Percentiles rank a stretch among this genome's conserved stretches.
These are phyloP conservation scores for Papilio helenus DNA, from an alignment of 1,140 invertebrate species.

Conservation along the genomic window DNA sequence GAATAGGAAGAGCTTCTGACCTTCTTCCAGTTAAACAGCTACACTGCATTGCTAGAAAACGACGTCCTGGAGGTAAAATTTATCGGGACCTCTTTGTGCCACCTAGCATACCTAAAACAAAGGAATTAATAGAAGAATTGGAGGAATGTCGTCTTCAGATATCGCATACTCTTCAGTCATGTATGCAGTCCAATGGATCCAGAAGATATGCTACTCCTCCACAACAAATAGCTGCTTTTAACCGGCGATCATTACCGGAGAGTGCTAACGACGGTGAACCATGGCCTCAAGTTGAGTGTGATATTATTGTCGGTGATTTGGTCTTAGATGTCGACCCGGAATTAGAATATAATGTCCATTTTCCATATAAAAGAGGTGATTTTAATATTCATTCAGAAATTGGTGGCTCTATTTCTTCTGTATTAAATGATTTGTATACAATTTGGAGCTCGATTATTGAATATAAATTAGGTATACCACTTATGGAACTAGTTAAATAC, in stretches of 20 bases:
- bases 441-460: slow-evolving; percentile 94
- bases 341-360: slow-evolving; percentile 92
- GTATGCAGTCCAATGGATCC: slow-evolving; percentile 91
- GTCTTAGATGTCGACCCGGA: slow-evolving; percentile 89
- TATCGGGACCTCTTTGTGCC: slow-evolving; percentile 88
- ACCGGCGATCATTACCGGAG: slow-evolving; percentile 89
- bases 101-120: slow-evolving; percentile 83
- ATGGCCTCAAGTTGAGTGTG: slow-evolving; percentile 85
- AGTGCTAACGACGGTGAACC: slow-evolving; percentile 81
- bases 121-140: slow-evolving; percentile 88
- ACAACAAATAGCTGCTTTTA: slow-evolving; percentile 93
- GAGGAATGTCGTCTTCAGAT: slow-evolving; percentile 92
- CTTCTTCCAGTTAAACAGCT: slow-evolving; percentile 92
- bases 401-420: slow-evolving; percentile 92
- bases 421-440: slow-evolving; percentile 92
- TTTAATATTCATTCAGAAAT: slow-evolving; percentile 92
- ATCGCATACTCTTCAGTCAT: slow-evolving; percentile 92
- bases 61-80: slow-evolving; percentile 82
- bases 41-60: slow-evolving; percentile 92
- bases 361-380: slow-evolving; percentile 93
- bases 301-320: slow-evolving; percentile 87
- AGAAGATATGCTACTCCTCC: slow-evolving; percentile 92
- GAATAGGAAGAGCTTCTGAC: slow-evolving; percentile 95
- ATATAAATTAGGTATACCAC: slow-evolving; percentile 89
- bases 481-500: slow-evolving; percentile 91